Evolutionary conservation across 2,797 vertebrate species (phyloP), one percentile per base, ranked within the genome.

Genomic region (Ciconia nigra): DNA sequence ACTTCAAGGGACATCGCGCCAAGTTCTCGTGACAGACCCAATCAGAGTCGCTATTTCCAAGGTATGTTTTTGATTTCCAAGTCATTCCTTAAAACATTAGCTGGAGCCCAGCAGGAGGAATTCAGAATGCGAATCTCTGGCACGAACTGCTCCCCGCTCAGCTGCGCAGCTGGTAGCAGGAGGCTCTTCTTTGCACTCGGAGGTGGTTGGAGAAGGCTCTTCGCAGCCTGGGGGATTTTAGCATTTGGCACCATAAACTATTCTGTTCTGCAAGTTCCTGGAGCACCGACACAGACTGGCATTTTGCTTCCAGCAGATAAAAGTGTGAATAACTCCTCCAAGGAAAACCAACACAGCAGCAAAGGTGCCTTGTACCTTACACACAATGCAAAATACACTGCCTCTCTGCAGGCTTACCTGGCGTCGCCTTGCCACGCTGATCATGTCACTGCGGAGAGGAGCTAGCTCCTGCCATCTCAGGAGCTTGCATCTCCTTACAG

Each of bases 231-330:
- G 44, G 71, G 88, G 49, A 42, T 80, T 87, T 59, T 26, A 58
- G 80, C 61, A 28, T 89, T 91, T 88, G 91, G 90, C 93, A 73
- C 83, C 21, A 2, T 7, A 51, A 96, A 86, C 87, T 87, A 81
- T 83, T 71, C 91, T 1, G 1, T 85, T 85, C 55, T 7, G 11
- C 52, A 8, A 4, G 59, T 8, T 90, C 89, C 81, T 17, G 61
- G 52, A 91, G 54, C 87, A 10, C 66, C 1, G 42, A 90, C 83
- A 81, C 80, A 84, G 21, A 3, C 52, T 5, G 11, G 71, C 81
- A 61, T 25, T 91, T 78, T 37, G 69, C 57, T 94, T 83, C 82
- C 91, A 76, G 79, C 72, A 90, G 57, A 81, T 44, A 29, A 44
- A 62, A 72, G 69, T 8, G 52, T 62, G 85, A 94, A 4, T n/a